Percentiles rank a stretch among this genome's conserved stretches.
These are phyloP conservation scores for Sarotherodon lohbergeri DNA, from an alignment of 2,113 vertebrate genomes.

Conservation along the genomic window DNA sequence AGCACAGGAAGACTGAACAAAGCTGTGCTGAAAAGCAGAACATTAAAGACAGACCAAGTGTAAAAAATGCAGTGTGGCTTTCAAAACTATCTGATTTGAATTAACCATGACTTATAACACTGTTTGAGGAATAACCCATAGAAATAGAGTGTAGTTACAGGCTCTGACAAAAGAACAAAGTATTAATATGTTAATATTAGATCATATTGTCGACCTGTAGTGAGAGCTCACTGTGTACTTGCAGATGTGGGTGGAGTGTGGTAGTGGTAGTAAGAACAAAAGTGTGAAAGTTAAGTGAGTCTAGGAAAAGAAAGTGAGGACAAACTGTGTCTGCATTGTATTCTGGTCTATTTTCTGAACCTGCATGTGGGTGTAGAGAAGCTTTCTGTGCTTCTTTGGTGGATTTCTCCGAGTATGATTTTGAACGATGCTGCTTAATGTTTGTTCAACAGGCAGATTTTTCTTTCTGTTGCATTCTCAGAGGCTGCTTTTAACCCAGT, in stretches of 20 bases:
- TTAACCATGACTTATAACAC: background rate
- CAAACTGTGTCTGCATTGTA: background rate
- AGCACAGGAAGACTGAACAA: background rate
- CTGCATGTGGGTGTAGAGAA: background rate
- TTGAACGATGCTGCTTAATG: background rate
- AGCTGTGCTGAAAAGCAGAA: accelerated
- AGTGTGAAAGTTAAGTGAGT: conserved; percentile 1
- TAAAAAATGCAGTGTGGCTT: background rate
- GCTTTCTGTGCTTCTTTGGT: background rate
- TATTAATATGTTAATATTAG: background rate
- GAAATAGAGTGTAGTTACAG: background rate
- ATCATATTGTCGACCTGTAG: background rate
- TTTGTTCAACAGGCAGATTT: accelerated
- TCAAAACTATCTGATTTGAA: background rate
- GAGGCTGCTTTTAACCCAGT: background rate
- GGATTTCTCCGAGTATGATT: background rate
- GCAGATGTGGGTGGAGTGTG: conserved; percentile 13
- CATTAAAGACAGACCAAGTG: background rate
- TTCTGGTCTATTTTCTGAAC: conserved; percentile 24
- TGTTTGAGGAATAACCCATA: background rate
- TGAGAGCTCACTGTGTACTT: background rate
- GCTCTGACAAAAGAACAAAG: background rate
- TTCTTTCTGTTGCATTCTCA: background rate
- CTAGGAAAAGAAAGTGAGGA: background rate
- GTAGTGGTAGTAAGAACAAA: conserved; percentile 13